phyloP scores from a whole-genome alignment of 2,113 vertebrate species.

The Arothron firmamentum region DNA sequence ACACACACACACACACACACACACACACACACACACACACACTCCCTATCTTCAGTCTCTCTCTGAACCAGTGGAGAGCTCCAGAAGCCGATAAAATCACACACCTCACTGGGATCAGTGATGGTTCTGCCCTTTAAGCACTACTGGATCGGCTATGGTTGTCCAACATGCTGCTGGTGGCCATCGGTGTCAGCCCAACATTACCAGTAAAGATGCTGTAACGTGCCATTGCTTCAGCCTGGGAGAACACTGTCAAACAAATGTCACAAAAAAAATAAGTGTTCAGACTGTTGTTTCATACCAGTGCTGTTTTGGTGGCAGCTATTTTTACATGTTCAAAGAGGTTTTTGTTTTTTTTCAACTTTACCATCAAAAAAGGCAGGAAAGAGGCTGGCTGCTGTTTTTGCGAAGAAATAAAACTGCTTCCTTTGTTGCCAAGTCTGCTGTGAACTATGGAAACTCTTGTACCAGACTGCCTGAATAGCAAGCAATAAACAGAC shows the following conservation, averaged over 20 bases:
- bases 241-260: too few relatives aligned
- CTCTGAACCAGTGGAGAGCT: conserved; percentile 26
- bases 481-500: too few relatives aligned
- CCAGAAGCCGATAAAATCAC: conserved; percentile 33
- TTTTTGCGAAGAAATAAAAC: background rate
- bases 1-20: background rate
- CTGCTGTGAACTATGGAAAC: background rate
- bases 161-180: conserved; percentile 28
- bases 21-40: background rate
- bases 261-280: too few relatives aligned
- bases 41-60: conserved; percentile 4
- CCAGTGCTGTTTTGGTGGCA: background rate
- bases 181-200: background rate
- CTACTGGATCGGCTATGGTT: conserved; percentile 5
- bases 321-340: background rate
- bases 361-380: background rate
- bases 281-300: background rate
- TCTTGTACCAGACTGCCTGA: background rate
- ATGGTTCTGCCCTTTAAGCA: conserved; percentile 28
- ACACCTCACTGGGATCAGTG: conserved; percentile 29
- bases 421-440: background rate
- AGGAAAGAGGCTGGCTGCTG: background rate
- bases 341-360: too few relatives aligned
- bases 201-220: too few relatives aligned
- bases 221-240: too few relatives aligned